Evolutionary conservation across 2,797 vertebrate species (phyloP).

Genomic region (Mormyrops attenuatus): DNA sequence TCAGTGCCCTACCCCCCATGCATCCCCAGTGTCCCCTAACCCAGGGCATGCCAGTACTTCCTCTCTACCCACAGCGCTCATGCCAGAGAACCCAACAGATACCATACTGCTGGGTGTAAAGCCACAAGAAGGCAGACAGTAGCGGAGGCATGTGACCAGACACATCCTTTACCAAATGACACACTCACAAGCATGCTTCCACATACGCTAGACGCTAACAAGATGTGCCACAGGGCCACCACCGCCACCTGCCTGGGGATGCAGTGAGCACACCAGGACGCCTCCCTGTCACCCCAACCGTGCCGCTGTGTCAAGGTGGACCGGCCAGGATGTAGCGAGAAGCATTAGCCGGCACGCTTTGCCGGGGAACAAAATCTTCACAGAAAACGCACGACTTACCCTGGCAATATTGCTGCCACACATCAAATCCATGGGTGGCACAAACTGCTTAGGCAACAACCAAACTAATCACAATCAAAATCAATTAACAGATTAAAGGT

Average conservation of each 20-base stretch:
- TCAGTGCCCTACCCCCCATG: neutral
- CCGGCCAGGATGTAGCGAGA: neutral
- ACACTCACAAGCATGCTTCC: neutral
- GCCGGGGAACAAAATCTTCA: neutral
- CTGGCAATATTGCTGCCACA: neutral
- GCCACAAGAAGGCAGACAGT: slow-evolving; percentile 12
- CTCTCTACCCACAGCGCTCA: neutral
- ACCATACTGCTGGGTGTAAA: slow-evolving; percentile 16
- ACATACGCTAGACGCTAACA: neutral
- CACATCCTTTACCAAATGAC: neutral
- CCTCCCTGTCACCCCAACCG: neutral
- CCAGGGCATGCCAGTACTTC: neutral
- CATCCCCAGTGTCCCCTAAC: neutral
- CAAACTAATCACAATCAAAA: neutral
- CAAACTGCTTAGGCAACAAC: neutral
- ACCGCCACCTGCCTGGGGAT: neutral
- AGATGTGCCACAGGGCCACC: neutral
- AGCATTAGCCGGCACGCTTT: neutral
- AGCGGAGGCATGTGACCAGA: neutral
- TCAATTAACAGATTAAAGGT: neutral
- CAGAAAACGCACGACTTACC: neutral
- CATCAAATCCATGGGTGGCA: neutral
- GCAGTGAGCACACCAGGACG: neutral
- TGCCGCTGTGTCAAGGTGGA: neutral
- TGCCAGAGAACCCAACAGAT: slow-evolving; percentile 7